A percentile compares a stretch with the other conserved stretches of the same genome.
Evolutionary conservation across 2,797 vertebrate genomes (phyloP).

Genomic region (Morelia viridis): DNA sequence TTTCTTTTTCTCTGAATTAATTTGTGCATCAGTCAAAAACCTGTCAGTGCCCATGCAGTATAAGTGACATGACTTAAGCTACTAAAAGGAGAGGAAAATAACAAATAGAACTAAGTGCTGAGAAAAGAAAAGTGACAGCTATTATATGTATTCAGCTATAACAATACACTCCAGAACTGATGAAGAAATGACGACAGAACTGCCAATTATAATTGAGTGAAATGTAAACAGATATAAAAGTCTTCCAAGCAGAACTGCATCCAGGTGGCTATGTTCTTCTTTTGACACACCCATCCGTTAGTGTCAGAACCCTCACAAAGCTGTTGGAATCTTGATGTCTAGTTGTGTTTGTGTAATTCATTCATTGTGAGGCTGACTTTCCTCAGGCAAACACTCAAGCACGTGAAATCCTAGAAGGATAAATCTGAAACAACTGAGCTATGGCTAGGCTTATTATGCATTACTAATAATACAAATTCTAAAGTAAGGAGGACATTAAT

Average conservation of each 20-base stretch:
- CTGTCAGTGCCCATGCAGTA: conserved; percentile 71
- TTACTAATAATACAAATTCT: neutral
- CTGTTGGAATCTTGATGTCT: neutral
- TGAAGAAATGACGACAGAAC: conserved; percentile 69
- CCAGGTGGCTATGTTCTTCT: conserved; percentile 50
- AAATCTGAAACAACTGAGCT: neutral
- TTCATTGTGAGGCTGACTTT: conserved; percentile 4
- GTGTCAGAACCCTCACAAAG: conserved; percentile 13
- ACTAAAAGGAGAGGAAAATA: conserved; percentile 68
- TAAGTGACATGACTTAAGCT: conserved; percentile 72
- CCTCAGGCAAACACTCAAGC: neutral
- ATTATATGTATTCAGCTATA: conserved; percentile 69
- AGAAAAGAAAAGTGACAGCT: conserved; percentile 67
- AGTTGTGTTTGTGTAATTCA: conserved; percentile 6
- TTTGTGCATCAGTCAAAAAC: conserved; percentile 75
- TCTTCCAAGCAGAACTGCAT: conserved; percentile 54
- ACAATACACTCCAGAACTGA: conserved; percentile 67
- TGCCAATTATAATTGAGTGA: conserved; percentile 65
- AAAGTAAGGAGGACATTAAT: neutral
- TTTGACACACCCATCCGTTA: neutral
- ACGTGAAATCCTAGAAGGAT: conserved; percentile 1
- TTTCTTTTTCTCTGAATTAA: conserved; percentile 72
- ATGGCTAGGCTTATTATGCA: neutral
- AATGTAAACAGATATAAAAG: conserved; percentile 70
- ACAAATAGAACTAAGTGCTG: conserved; percentile 66